Base-by-base conservation (phyloP, 2,888 invertebrate genomes). In the Pristionchus japonicus region DNA sequence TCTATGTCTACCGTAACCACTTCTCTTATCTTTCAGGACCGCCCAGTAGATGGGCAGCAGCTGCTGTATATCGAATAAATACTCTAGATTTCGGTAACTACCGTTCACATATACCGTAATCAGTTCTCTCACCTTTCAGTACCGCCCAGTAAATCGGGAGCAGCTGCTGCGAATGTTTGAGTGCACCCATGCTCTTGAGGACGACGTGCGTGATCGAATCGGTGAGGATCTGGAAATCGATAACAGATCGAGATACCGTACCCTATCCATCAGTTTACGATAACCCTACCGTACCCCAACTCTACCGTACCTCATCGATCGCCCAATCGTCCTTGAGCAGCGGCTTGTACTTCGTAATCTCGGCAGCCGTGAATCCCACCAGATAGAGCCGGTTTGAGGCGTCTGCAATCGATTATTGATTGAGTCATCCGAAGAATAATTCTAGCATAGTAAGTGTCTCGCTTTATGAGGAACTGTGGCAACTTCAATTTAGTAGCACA, bases 121-220 rank as follows among this genome's bases (percentile, higher is more conserved):
- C n/a, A n/a, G n/a, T n/a, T n/a, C n/a, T n/a, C n/a, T n/a, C n/a
- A 85, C 85, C 85, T 17, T 40, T 47, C 20, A 85, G 61, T 9
- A 43, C 61, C 20, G 61, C 85, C n/a, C 40, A 64, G 85, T 64
- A 85, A 40, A 85, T 43, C 37, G 85, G 85, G 2, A 85, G 40
- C 23, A 85, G 57, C 6, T 64, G 57, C 64, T 23, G 20, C n/a
- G 85, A 27, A 4, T n/a, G 40, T 40, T 61, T 85, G 27, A 85
- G 40, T 31, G n/a, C 27, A 7, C 61, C 57, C 61, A 85, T 64
- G 40, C 40, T 43, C 64, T 85, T 85, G 85, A 85, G 40, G 40
- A 85, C 85, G 23, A 85, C 17, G 43, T 85, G 85, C n/a, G 85
- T 85, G 49, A 82, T 23, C 13, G 61, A 61, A 27, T 40, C 37